Evolutionary conservation across 2,113 vertebrate species (phyloP).

Genomic region (Megalops atlanticus): DNA sequence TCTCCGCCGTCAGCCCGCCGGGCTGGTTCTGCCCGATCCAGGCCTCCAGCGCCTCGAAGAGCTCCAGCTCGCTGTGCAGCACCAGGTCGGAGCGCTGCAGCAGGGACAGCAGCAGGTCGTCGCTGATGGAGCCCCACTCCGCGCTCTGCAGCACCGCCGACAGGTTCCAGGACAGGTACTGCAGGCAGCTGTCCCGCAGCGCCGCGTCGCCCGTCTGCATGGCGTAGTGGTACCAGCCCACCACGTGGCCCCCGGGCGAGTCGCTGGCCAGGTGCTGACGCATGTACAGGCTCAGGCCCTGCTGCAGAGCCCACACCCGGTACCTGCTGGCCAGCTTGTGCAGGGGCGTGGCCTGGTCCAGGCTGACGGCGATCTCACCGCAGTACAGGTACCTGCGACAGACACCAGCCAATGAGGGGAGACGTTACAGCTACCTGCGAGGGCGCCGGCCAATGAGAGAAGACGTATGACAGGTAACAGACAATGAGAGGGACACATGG

Average conservation of each 20-base stretch:
- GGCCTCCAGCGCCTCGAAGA: slow-evolving; percentile 82
- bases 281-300: slow-evolving; percentile 88
- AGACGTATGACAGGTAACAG: too few relatives aligned
- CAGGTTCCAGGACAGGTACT: slow-evolving; percentile 92
- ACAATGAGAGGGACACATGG: too few relatives aligned
- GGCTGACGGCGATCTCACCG: slow-evolving; percentile 80
- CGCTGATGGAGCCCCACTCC: slow-evolving; percentile 81
- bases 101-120: slow-evolving; percentile 80
- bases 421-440: background rate
- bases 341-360: slow-evolving; percentile 85
- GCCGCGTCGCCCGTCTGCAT: slow-evolving; percentile 68
- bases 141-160: slow-evolving; percentile 78
- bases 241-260: slow-evolving; percentile 79
- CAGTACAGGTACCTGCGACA: slow-evolving; percentile 90
- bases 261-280: slow-evolving; percentile 80
- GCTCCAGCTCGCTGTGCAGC: slow-evolving; percentile 87
- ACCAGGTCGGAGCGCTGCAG: slow-evolving; percentile 88
- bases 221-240: slow-evolving; percentile 91
- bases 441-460: background rate
- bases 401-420: slow-evolving; percentile 2
- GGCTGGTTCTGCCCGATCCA: slow-evolving; percentile 82
- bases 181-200: slow-evolving; percentile 84
- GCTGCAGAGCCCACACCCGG: slow-evolving; percentile 77
- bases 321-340: slow-evolving; percentile 89
- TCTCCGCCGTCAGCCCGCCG: slow-evolving; percentile 70